A percentile compares a stretch with the other conserved stretches of the same genome.
Evolutionary conservation across 2,113 vertebrate species (phyloP).

Genomic region (Boulengeromyrus knoepffleri): DNA sequence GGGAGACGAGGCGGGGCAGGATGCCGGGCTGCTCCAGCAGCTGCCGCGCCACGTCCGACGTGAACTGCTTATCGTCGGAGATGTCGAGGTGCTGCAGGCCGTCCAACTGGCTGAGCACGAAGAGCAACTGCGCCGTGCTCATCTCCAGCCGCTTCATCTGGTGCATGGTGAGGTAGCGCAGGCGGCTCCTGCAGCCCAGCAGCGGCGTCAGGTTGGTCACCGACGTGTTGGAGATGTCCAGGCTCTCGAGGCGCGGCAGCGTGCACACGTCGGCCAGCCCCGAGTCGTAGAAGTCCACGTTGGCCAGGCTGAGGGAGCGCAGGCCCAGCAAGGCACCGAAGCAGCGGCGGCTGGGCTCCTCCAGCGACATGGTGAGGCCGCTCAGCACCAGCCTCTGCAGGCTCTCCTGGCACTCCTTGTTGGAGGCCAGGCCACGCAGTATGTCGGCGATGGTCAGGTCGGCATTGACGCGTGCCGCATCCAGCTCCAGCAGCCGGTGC

Average conservation of each 20-base stretch:
- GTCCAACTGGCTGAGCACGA: conserved; percentile 81
- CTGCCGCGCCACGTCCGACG: conserved; percentile 90
- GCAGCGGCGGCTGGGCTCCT: conserved; percentile 79
- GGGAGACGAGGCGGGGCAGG: conserved; percentile 77
- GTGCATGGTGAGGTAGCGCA: conserved; percentile 92
- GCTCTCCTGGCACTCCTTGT: conserved; percentile 83
- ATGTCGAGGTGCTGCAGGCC: conserved; percentile 91
- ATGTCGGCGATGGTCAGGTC: conserved; percentile 96
- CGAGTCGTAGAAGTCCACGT: conserved; percentile 92
- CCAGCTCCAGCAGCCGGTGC: conserved; percentile 88
- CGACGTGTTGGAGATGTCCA: conserved; percentile 96
- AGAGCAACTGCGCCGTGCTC: conserved; percentile 87
- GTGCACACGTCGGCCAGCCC: conserved; percentile 85
- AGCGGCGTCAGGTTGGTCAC: conserved; percentile 89
- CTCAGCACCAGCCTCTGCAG: conserved; percentile 89
- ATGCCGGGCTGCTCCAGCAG: conserved; percentile 83
- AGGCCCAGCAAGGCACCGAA: conserved; percentile 81
- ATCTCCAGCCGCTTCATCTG: conserved; percentile 98
- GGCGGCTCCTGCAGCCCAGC: conserved; percentile 76
- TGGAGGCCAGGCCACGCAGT: conserved; percentile 82
- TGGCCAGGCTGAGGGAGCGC: conserved; percentile 83
- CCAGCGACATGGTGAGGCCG: conserved; percentile 88
- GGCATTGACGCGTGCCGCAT: conserved; percentile 88
- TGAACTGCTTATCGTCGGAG: conserved; percentile 98
- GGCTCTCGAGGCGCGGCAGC: conserved; percentile 84